Evolutionary conservation across 2,797 vertebrate genomes (phyloP), one percentile per base, ranked within the genome.

Genomic region (Phrynocephalus forsythii): DNA sequence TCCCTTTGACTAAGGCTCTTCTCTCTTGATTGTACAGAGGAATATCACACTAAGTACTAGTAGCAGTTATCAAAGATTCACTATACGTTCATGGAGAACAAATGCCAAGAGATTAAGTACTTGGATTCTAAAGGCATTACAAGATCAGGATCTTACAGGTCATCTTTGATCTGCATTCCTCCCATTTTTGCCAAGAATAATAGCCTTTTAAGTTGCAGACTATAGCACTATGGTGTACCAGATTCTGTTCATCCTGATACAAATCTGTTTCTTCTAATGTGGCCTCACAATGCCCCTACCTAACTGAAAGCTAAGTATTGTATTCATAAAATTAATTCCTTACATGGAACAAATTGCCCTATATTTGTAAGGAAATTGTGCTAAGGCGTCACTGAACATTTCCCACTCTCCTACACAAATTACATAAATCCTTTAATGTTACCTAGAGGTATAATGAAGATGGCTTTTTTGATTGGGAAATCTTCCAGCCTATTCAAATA

Each of bases 51-150:
- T 86, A 79, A 92, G 83, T 72, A 91, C 2, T 79, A n/a, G 91
- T 18, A 91, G 30, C 73, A 91, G 56, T 88, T 24, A 75, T 89
- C 22, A 93, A 91, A 92, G 85, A 77, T 56, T 88, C 56, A 86
- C 83, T 83, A 28, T 66, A 77, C 0, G 56, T 6, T 4, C 16
- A 86, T 1, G 3, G 67, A 73, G 83, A 89, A 90, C 63, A 78
- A 89, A 1, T 56, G 68, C 56, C 33, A 86, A 68, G 73, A 85
- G 73, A 67, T 10, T 82, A 60, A 66, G 72, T 90, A 79, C 86
- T 28, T 86, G 26, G 92, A 78, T 28, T 60, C 73, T 68, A 81
- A 87, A 5, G 38, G 86, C 6, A 89, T 0, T 78, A 52, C 52
- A 13, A 56, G 13, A 56, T 56, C 84, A 90, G 56, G 1, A 66